Conservation (phyloP, 2,888 invertebrate genomes). For the Calameuta idolon region DNA sequence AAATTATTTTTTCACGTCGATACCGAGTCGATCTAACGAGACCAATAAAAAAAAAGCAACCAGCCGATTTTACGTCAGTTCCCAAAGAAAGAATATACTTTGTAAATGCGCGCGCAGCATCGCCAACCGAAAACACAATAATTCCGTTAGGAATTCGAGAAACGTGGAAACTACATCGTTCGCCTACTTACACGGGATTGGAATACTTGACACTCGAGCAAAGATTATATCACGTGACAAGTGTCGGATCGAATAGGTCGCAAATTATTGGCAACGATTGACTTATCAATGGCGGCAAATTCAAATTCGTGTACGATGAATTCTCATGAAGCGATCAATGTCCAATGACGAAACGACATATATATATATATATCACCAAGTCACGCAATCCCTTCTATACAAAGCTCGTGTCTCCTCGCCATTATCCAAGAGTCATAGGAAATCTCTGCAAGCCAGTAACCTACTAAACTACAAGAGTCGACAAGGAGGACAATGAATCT, state of each 20-base stretch:
- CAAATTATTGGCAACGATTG: background rate
- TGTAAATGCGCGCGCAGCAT: background rate
- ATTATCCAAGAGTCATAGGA: conserved; percentile 50
- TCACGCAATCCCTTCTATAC: background rate
- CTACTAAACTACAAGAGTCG: conserved; percentile 58
- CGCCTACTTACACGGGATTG: background rate
- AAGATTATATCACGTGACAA: background rate
- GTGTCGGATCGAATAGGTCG: background rate
- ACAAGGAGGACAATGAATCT: conserved; percentile 59
- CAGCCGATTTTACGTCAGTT: background rate
- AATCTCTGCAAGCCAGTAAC: conserved; percentile 50
- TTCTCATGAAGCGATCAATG: background rate
- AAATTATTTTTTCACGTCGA: background rate
- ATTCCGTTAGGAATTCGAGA: background rate
- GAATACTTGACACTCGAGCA: background rate
- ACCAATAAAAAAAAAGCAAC: background rate
- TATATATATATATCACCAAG: too few relatives aligned
- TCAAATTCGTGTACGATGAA: background rate
- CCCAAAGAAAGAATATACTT: background rate
- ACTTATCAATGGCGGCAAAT: background rate
- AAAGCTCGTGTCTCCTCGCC: conserved; percentile 15
- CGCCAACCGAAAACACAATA: background rate
- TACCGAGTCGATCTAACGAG: background rate
- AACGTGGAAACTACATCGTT: background rate
- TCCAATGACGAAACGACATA: background rate